phyloP scores from a whole-genome alignment of 2,888 invertebrate species.

The Heliconius sara region DNA sequence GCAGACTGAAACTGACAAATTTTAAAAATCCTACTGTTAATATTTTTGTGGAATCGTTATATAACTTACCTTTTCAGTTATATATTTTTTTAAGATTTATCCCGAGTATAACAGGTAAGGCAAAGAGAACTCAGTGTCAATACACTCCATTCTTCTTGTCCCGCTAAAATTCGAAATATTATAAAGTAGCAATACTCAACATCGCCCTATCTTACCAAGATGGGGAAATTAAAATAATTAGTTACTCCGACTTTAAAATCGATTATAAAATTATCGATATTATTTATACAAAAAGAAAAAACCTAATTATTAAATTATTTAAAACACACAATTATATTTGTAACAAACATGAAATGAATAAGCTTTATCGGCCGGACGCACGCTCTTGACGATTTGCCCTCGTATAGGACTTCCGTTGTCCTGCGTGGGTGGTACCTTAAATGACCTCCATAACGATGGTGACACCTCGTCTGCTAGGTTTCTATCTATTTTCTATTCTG shows the following conservation, averaged over 20 bases:
- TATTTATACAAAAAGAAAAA: not conserved
- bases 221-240: too few species aligned
- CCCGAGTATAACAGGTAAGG: not conserved
- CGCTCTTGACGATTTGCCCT: slow-evolving; percentile 57
- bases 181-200: not conserved
- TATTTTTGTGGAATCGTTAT: not conserved
- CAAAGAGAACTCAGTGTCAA: too few species aligned
- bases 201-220: not conserved
- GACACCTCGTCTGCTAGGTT: not conserved
- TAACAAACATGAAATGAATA: slow-evolving; percentile 37
- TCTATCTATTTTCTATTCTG: not conserved
- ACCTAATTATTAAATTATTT: not conserved
- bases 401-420: slow-evolving; percentile 56
- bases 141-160: too few species aligned
- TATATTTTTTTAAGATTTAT: not conserved
- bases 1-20: too few species aligned
- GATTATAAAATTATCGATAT: too few species aligned
- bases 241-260: too few species aligned
- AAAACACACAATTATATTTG: slow-evolving; percentile 11
- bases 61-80: too few species aligned
- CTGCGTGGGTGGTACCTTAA: slow-evolving; percentile 53
- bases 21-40: not conserved
- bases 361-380: slow-evolving; percentile 63
- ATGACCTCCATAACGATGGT: slow-evolving; percentile 45
- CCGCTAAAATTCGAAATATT: not conserved